phyloP scores from a whole-genome alignment of 2,888 invertebrate genomes.

The Nymphalis polychloros region DNA sequence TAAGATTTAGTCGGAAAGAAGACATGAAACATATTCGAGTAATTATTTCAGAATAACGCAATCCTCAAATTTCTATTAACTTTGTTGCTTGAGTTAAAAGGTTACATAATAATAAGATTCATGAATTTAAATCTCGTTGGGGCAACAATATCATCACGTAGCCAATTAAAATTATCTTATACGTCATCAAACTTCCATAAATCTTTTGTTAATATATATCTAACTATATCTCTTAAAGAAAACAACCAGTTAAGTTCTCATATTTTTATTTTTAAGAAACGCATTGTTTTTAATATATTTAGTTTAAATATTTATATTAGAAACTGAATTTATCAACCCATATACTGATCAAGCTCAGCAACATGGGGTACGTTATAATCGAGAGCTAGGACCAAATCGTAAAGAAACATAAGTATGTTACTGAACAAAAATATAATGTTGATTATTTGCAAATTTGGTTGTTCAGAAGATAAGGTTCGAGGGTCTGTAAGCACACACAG shows the following conservation, averaged over 20 bases:
- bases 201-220: slow-evolving; percentile 50
- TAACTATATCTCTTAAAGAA: background rate
- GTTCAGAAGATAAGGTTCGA: slow-evolving; percentile 48
- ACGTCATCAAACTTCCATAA: slow-evolving; percentile 53
- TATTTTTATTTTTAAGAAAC: slow-evolving; percentile 1
- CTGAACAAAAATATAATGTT: slow-evolving; percentile 60
- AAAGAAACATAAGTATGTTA: slow-evolving; percentile 61
- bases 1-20: too few relatives aligned
- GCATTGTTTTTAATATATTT: background rate
- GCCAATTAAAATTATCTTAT: slow-evolving; percentile 63
- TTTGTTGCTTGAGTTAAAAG: background rate
- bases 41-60: background rate
- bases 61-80: background rate
- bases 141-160: slow-evolving; percentile 59
- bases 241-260: background rate
- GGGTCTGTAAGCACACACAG: slow-evolving; percentile 60
- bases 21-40: too few relatives aligned
- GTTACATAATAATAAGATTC: slow-evolving; percentile 13
- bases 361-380: slow-evolving; percentile 29
- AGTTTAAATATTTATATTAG: background rate
- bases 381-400: slow-evolving; percentile 50
- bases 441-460: slow-evolving; percentile 52
- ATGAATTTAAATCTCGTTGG: slow-evolving; percentile 57
- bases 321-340: slow-evolving; percentile 2
- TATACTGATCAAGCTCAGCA: slow-evolving; percentile 31